These are phyloP conservation scores for Mormyrus iriodes DNA, from an alignment of 2,113 vertebrate species.

Conservation along the genomic window DNA sequence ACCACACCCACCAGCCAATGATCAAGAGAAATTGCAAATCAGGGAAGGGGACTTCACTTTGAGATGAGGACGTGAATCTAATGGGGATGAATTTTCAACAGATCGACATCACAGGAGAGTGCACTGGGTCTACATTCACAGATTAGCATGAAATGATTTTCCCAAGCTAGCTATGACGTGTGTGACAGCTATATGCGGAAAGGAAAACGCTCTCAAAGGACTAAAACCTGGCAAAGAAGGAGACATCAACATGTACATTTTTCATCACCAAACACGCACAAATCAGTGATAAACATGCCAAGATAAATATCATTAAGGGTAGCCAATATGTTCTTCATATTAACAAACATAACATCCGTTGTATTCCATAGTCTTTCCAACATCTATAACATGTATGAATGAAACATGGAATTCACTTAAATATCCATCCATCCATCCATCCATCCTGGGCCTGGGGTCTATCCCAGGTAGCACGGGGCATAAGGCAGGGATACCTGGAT, in stretches of 20 bases:
- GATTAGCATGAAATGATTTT: slow-evolving; percentile 21
- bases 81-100: slow-evolving; percentile 38
- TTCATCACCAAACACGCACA: neutral
- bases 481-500: neutral
- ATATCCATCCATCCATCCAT: neutral
- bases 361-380: neutral
- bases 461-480: neutral
- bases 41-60: slow-evolving; percentile 20
- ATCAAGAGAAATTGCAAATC: slow-evolving; percentile 32
- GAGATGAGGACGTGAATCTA: slow-evolving; percentile 13
- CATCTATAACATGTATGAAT: neutral
- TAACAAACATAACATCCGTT: neutral
- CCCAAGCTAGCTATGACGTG: slow-evolving; percentile 40
- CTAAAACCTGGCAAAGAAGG: slow-evolving; percentile 22
- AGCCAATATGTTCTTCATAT: neutral
- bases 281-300: slow-evolving; percentile 5
- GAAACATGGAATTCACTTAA: neutral
- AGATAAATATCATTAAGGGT: neutral
- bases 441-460: neutral
- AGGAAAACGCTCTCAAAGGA: slow-evolving; percentile 11
- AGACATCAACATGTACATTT: slow-evolving; percentile 2
- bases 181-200: slow-evolving; percentile 14
- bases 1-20: too few species aligned
- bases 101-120: slow-evolving; percentile 25
- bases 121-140: slow-evolving; percentile 8